Evolutionary conservation across 2,888 invertebrate species (phyloP).

Genomic region (Nephrotoma guestfalica): DNA sequence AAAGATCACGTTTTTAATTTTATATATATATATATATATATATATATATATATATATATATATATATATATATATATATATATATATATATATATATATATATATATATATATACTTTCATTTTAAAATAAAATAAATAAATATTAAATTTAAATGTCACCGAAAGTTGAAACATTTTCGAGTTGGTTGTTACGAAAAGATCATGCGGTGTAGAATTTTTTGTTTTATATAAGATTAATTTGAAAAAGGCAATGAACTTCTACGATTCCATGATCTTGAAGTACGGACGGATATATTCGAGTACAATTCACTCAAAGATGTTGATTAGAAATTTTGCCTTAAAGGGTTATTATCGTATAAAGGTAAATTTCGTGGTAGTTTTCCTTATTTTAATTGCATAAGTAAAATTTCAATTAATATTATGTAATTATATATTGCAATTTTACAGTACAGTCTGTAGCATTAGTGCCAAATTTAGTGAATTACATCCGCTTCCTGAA

Average conservation of each 20-base stretch:
- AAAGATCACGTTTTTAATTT: neutral
- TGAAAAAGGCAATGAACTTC: neutral
- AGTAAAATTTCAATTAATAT: neutral
- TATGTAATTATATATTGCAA: neutral
- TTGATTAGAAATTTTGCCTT: neutral
- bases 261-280: neutral
- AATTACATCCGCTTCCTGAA: neutral
- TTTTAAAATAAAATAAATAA: slow-evolving; percentile 2
- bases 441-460: neutral
- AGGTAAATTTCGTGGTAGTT: neutral
- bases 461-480: neutral
- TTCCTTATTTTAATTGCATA: neutral
- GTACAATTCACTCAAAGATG: neutral
- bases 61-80: neutral
- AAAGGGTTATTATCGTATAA: neutral
- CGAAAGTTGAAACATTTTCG: neutral
- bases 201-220: neutral
- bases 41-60: neutral
- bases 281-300: neutral
- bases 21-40: neutral
- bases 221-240: neutral
- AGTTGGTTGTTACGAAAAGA: neutral
- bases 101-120: neutral
- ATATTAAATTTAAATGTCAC: neutral
- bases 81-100: neutral